Conservation (phyloP, 2,888 invertebrate species). For the Argyresthia albistria region DNA sequence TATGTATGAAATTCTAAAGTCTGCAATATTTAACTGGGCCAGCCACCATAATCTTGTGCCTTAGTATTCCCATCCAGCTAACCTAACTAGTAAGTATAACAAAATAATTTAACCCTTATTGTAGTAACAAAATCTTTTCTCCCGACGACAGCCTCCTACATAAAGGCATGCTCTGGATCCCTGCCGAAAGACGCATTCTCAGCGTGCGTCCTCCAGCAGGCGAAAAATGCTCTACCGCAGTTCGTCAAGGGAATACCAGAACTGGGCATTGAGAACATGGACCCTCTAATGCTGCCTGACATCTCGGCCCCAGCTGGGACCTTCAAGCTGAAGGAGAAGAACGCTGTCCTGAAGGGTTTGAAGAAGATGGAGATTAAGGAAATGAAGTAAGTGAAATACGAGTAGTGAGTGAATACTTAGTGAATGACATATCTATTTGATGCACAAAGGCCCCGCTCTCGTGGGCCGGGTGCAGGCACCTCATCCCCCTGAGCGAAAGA, state of each 20-base stretch:
- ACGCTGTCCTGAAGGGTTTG: constrained; percentile 15
- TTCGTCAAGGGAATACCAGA: constrained; percentile 16
- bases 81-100: too few species aligned
- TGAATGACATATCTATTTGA: not conserved
- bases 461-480: too few species aligned
- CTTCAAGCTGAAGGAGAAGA: constrained; percentile 14
- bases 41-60: too few species aligned
- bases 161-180: constrained; percentile 13
- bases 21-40: too few species aligned
- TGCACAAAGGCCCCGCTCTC: too few species aligned
- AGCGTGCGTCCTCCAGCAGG: constrained; percentile 13
- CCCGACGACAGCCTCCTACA: constrained; percentile 12
- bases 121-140: constrained; percentile 2
- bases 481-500: too few species aligned
- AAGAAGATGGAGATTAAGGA: constrained; percentile 14
- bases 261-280: constrained; percentile 12
- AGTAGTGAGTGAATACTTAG: not conserved
- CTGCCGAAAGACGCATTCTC: constrained; percentile 10
- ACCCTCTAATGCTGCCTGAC: constrained; percentile 13
- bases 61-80: too few species aligned
- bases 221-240: constrained; percentile 6
- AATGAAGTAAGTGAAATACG: constrained; percentile 12
- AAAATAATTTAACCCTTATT: too few species aligned
- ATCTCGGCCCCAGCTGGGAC: constrained; percentile 13
- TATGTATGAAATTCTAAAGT: too few species aligned